These are phyloP conservation scores for Otocyon megalotis DNA, from an alignment of 2,113 vertebrate species.

Conservation along the genomic window DNA sequence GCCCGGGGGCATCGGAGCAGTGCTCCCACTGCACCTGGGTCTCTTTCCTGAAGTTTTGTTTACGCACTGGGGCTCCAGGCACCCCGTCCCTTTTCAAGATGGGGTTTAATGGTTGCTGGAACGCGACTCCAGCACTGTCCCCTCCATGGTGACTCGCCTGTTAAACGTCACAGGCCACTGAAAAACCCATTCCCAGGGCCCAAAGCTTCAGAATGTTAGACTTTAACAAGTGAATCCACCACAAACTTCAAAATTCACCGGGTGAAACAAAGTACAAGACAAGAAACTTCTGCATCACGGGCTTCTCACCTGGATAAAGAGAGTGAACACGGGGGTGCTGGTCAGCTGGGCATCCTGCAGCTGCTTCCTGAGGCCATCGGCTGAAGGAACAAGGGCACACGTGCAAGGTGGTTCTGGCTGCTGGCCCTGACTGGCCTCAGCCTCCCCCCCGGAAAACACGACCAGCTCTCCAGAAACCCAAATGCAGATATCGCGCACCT, in stretches of 20 bases:
- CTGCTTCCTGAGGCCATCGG: constrained; percentile 84
- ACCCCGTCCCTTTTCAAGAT: too few relatives aligned
- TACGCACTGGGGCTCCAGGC: not conserved
- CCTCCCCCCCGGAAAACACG: fast-evolving
- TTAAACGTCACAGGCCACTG: fast-evolving
- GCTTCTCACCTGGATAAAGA: constrained; percentile 89
- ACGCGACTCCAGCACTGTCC: not conserved
- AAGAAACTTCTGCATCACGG: fast-evolving
- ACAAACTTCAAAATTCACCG: not conserved
- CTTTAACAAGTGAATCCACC: fast-evolving
- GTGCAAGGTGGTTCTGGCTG: too few relatives aligned
- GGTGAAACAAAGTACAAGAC: not conserved
- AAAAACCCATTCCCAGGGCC: too few relatives aligned
- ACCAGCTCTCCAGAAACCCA: not conserved
- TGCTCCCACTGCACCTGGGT: not conserved
- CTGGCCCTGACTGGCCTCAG: not conserved
- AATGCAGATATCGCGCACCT: fast-evolving
- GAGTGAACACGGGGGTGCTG: constrained; percentile 89
- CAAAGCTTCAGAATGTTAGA: fast-evolving
- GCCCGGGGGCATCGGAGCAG: not conserved
- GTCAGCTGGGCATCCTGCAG: constrained; percentile 67
- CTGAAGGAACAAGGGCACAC: constrained; percentile 71
- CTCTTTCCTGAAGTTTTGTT: fast-evolving
- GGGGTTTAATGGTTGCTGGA: fast-evolving
- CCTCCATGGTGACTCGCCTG: fast-evolving